Percentiles rank a stretch among this genome's conserved stretches.
Evolutionary conservation across 1,140 invertebrate genomes (phyloP).

Genomic region (Caenorhabditis tropicalis): DNA sequence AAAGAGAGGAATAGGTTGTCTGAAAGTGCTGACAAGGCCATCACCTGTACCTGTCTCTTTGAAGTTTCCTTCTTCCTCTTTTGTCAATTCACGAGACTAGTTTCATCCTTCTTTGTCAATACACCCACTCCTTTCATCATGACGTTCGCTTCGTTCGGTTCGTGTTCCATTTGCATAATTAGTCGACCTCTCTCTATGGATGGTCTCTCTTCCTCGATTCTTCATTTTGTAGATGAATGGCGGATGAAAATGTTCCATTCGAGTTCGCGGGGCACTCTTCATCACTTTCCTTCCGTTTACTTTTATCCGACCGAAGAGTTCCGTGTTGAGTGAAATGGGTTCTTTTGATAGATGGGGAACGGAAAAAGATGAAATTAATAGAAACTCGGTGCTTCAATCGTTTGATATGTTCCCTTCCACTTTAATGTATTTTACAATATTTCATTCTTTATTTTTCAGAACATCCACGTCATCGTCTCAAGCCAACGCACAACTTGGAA

Average conservation of each 20-base stretch:
- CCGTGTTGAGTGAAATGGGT: too few species aligned
- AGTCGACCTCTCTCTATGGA: conserved; percentile 33
- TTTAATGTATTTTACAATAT: background rate
- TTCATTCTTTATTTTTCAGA: background rate
- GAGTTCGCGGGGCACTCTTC: background rate
- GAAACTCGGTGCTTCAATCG: too few species aligned
- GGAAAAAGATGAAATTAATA: too few species aligned
- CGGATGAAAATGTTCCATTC: background rate
- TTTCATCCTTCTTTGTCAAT: conserved; percentile 33
- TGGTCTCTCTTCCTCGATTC: background rate
- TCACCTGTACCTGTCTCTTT: background rate
- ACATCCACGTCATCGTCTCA: conserved; percentile 28
- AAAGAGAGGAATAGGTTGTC: too few species aligned
- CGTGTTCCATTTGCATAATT: conserved; percentile 41
- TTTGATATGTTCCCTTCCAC: too few species aligned
- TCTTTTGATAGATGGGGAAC: too few species aligned
- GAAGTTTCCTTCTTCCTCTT: background rate
- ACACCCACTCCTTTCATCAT: background rate
- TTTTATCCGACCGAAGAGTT: too few species aligned
- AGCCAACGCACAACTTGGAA: background rate
- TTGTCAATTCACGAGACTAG: conserved; percentile 17
- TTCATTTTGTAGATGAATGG: background rate
- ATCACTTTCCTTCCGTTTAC: background rate
- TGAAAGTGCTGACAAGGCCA: conserved; percentile 23
- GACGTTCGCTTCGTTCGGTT: background rate